Evolutionary conservation across 1,140 invertebrate species (phyloP).

Genomic region (Magallana gigas): DNA sequence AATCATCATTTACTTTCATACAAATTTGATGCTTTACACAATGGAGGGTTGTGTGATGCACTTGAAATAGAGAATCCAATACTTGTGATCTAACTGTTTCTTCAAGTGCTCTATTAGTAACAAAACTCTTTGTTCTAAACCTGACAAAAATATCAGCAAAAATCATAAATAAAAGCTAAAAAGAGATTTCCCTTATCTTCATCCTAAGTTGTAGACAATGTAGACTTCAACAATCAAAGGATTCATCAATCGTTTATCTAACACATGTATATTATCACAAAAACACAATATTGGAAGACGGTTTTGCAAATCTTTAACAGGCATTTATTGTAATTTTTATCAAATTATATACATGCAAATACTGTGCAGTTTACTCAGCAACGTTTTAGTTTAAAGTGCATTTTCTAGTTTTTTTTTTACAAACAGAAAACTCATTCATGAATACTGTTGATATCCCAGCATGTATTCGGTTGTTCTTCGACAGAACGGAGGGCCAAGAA

Average conservation of each 20-base stretch:
- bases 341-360: too few relatives aligned
- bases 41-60: slow-evolving; percentile 22
- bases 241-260: too few relatives aligned
- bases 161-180: not conserved
- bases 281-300: too few relatives aligned
- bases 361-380: too few relatives aligned
- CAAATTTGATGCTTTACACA: not conserved
- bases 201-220: too few relatives aligned
- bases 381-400: not conserved
- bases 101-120: not conserved
- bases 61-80: not conserved
- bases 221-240: too few relatives aligned
- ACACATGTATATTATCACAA: too few relatives aligned
- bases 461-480: slow-evolving; percentile 12
- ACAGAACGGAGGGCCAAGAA: not conserved
- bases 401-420: not conserved
- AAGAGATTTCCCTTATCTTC: not conserved
- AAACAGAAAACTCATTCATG: slow-evolving; percentile 20
- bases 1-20: slow-evolving; percentile 5
- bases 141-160: not conserved
- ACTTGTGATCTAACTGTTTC: not conserved
- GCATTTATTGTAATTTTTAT: too few relatives aligned
- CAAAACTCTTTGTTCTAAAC: slow-evolving; percentile 12
- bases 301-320: too few relatives aligned
- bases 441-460: not conserved